Evolutionary conservation across 2,888 invertebrate species (phyloP), one percentile per base, ranked within the genome.

Genomic region (Pterostichus madidus): DNA sequence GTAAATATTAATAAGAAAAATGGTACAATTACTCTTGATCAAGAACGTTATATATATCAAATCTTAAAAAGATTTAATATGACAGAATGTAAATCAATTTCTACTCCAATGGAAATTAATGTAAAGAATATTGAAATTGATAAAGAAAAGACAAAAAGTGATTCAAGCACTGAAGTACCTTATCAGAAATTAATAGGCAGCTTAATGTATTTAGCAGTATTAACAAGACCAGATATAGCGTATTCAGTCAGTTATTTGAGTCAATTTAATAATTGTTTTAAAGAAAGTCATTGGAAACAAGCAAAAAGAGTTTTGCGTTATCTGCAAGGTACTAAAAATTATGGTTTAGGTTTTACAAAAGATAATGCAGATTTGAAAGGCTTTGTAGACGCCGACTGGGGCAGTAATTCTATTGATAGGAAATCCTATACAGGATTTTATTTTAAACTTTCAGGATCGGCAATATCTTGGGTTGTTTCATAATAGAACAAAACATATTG

Each of bases 351-450:
- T 52, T 86, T 82, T 83, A 52, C 7, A 52, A 83, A 83, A 49
- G 83, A 49, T 15, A 78, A 80, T 71, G 24, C 52, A 10, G 68
- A 80, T 39, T 56, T 86, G 59, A n/a, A 68, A 52, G 85, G 86
- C 46, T 85, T 75, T 85, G 85, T 84, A 24, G 86, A 85, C 80
- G 85, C 86, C 17, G 86, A 85, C 83, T 87, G 85, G 85, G 86
- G 76, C 15, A 64, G 61, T 32, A 68, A 84, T 80, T 44, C 56
- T 13, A 11, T 49, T 7, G 84, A 85, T 77, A 88, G 90, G 87
- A 90, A 88, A 87, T 91, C 90, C 24, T 88, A 86, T 83, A 87
- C 86, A 13, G 87, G 86, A 0, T 87, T 83, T 82, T 84, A 80
- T 84, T 87, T 87, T 84, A 82, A 44, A 15, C 68, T 86, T 11